Evolutionary conservation across 2,113 vertebrate genomes (phyloP), one percentile per base, ranked within the genome.

Genomic region (Saiga tatarica): DNA sequence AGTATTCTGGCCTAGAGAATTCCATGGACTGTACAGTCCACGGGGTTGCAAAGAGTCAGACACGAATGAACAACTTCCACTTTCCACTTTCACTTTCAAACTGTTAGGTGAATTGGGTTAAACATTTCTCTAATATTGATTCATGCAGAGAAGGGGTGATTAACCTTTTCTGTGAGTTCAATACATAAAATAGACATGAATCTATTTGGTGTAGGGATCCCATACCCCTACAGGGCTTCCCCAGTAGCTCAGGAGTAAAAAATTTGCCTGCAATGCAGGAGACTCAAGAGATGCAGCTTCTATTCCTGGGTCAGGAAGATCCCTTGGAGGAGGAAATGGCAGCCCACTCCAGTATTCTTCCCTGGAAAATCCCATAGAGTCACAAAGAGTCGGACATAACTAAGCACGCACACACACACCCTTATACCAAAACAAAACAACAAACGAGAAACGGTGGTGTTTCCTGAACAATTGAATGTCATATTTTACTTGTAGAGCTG

Each of bases 401-500:
- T 21, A 17, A 36, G 64, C 21, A 2, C 0, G 1, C 36, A 74
- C 0, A 0, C 36, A 25, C 11, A 25, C 71, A 83, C 59, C 21
- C 47, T 33, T n/a, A 30, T 23, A 59, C 16, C 21, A 45, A 84
- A 84, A 55, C n/a, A 79, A 91, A 79, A 30, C 7, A 67, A 33
- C 30, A 57, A 82, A 88, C 28, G 98, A 98, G 94, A 89, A 98
- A 98, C 50, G 53, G 59, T 97, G 98, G 67, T 97, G 86, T 93
- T 97, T 97, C 97, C 86, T 74, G 91, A 93, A 98, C 93, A 98
- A 97, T 64, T 97, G 97, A 98, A 98, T 97, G 97, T 97, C 97
- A 98, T 97, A 98, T 98, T 98, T 99, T 98, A 97, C 95, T 98
- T 98, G 94, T 94, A 97, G 94, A 98, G 86, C 98, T 98, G 98